These are phyloP conservation scores for Labeo rohita DNA, from an alignment of 2,113 vertebrate genomes.

Conservation along the genomic window DNA sequence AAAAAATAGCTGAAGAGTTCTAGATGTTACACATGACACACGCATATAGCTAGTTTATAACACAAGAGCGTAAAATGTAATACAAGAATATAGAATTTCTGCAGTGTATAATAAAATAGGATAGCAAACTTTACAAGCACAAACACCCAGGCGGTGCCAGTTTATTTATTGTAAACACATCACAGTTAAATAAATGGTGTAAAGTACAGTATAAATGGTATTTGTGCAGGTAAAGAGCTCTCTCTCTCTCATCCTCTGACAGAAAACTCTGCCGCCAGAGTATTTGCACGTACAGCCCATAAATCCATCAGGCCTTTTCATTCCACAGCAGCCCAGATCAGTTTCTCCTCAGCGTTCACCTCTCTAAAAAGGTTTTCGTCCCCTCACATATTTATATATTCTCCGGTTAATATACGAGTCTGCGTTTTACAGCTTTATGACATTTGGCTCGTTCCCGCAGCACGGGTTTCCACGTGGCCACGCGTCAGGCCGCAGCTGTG, in stretches of 20 bases:
- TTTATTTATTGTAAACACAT: neutral
- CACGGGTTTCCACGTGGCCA: conserved; percentile 14
- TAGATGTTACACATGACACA: too few relatives aligned
- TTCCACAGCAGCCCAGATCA: neutral
- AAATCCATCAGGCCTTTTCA: conserved; percentile 1
- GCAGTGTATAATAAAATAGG: neutral
- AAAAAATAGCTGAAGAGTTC: too few relatives aligned
- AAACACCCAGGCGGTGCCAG: neutral
- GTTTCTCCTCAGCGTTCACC: conserved; percentile 7
- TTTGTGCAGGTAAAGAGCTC: neutral
- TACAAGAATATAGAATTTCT: neutral
- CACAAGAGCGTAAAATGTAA: neutral
- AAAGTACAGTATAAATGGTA: neutral
- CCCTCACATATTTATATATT: neutral
- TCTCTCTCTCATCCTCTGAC: neutral
- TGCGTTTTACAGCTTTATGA: neutral
- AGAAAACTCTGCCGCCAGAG: neutral
- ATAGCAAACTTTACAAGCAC: neutral
- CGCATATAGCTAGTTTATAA: too few relatives aligned
- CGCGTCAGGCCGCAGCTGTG: conserved; percentile 31
- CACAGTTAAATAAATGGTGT: neutral
- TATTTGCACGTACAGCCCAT: neutral
- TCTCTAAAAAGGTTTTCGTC: conserved; percentile 10
- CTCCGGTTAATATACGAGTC: neutral
- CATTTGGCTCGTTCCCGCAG: neutral